Evolutionary conservation across 64 coral and sea anemone species (phyloP).

Genomic region (Hydrozoanthus tunicans): DNA sequence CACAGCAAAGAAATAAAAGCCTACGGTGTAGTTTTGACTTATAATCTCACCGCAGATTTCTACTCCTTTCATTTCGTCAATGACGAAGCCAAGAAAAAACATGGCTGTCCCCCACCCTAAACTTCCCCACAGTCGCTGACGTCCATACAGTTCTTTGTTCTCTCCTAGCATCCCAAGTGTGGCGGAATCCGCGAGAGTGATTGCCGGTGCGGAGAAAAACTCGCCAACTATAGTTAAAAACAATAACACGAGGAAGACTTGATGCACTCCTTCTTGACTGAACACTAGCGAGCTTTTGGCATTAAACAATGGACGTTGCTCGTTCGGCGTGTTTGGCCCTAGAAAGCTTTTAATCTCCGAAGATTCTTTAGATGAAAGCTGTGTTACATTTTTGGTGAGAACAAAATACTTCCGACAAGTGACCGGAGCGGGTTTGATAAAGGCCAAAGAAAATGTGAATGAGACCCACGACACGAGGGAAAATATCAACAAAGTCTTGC

Average conservation of each 20-base stretch:
- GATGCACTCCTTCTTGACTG: conserved; percentile 87
- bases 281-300: conserved; percentile 97
- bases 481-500: conserved; percentile 90
- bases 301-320: conserved; percentile 85
- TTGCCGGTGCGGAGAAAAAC: conserved; percentile 98
- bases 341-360: conserved; percentile 84
- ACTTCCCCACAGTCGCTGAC: conserved; percentile 95
- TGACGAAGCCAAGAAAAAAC: conserved; percentile 97
- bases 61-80: conserved; percentile 91
- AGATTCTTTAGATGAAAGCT: conserved; percentile 85
- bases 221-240: conserved; percentile 94
- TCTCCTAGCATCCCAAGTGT: conserved; percentile 94
- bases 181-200: conserved; percentile 95
- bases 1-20: conserved; percentile 99
- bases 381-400: conserved; percentile 95
- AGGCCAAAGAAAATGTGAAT: conserved; percentile 97
- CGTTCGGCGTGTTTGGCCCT: conserved; percentile 81
- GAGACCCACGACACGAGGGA: conserved; percentile 93
- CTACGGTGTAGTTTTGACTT: conserved; percentile 96
- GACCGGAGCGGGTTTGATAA: conserved; percentile 97
- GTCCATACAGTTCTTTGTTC: conserved; percentile 95
- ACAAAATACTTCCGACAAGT: conserved; percentile 98
- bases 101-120: conserved; percentile 96
- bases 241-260: conserved; percentile 94
- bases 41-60: conserved; percentile 97